These are phyloP conservation scores for Aphelocoma coerulescens DNA, from an alignment of 2,113 vertebrate species.

Conservation along the genomic window DNA sequence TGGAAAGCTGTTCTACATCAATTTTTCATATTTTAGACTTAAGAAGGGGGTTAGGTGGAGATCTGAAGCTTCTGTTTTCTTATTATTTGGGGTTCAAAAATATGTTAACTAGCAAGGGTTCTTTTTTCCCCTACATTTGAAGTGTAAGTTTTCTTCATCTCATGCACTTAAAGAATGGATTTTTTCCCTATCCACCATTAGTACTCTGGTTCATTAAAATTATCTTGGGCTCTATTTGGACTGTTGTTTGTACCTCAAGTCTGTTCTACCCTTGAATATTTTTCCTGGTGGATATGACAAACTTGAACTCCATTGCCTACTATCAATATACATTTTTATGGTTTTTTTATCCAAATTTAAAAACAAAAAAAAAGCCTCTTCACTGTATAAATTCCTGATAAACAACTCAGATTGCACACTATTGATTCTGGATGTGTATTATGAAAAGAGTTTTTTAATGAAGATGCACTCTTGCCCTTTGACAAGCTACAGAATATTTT, in stretches of 20 bases:
- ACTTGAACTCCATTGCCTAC: neutral
- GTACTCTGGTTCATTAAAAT: neutral
- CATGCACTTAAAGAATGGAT: neutral
- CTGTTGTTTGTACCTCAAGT: neutral
- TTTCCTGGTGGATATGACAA: neutral
- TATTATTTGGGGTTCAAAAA: neutral
- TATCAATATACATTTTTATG: neutral
- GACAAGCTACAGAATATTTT: conserved; percentile 3
- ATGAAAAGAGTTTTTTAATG: neutral
- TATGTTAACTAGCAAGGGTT: no score
- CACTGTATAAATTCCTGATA: neutral
- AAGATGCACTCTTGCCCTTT: neutral
- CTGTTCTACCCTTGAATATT: neutral
- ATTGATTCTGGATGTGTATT: neutral
- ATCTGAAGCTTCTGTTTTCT: neutral
- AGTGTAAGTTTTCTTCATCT: neutral
- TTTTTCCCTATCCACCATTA: neutral
- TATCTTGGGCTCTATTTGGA: neutral
- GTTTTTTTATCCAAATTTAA: neutral
- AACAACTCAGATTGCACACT: neutral
- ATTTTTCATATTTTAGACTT: neutral
- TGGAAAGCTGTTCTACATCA: neutral
- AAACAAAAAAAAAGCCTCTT: neutral
- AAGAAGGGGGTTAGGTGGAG: neutral
- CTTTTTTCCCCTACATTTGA: neutral